Conservation (phyloP, 1,140 invertebrate species). For the Panagrolaimus sp. region DNA sequence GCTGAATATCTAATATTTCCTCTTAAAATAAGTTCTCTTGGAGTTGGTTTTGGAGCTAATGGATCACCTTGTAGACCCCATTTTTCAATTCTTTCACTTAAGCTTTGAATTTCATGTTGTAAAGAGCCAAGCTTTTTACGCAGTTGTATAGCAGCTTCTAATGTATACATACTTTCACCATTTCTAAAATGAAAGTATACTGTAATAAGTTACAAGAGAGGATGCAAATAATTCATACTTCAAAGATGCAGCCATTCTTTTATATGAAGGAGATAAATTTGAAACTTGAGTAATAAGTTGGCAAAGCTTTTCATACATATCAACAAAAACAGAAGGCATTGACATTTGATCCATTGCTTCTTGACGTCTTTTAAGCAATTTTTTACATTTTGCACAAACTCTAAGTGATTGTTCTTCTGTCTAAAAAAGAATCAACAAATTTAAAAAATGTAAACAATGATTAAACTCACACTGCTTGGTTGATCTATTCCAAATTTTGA, state of each 20-base stretch:
- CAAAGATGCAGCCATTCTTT: slow-evolving; percentile 72
- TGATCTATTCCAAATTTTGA: too few species aligned
- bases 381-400: slow-evolving; percentile 74
- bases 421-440: slow-evolving; percentile 53
- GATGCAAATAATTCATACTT: slow-evolving; percentile 62
- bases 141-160: slow-evolving; percentile 74
- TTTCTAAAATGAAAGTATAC: slow-evolving; percentile 64
- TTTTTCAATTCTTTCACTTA: slow-evolving; percentile 36
- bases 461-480: too few species aligned
- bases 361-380: slow-evolving; percentile 72
- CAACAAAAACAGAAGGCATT: slow-evolving; percentile 71
- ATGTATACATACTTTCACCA: slow-evolving; percentile 78
- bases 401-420: slow-evolving; percentile 67
- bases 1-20: slow-evolving; percentile 61
- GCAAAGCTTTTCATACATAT: slow-evolving; percentile 75
- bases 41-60: slow-evolving; percentile 22
- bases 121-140: slow-evolving; percentile 75
- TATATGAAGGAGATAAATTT: slow-evolving; percentile 72
- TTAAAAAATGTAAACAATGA: not conserved
- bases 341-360: slow-evolving; percentile 73
- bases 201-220: not conserved
- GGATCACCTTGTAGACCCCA: slow-evolving; percentile 37
- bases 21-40: slow-evolving; percentile 65
- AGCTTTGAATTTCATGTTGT: slow-evolving; percentile 75
- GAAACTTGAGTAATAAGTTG: slow-evolving; percentile 71